Base-by-base conservation (phyloP, 2,888 invertebrate genomes). In the Macrophya alboannulata region DNA sequence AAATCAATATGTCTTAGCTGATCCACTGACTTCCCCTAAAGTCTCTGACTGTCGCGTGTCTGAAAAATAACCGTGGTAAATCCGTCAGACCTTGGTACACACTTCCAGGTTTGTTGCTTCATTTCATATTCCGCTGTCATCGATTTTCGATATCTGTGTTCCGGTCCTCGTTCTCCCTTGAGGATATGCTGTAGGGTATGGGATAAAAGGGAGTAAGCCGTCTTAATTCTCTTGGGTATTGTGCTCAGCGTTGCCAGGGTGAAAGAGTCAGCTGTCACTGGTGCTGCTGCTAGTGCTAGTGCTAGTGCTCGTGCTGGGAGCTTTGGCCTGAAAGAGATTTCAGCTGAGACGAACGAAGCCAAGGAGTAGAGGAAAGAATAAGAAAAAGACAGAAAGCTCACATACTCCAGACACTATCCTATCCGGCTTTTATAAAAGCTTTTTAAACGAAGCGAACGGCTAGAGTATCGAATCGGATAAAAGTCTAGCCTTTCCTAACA, bases 171-270 rank as follows among this genome's bases (percentile, higher is more conserved):
- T 40, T 55, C 15, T n/a, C 43, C 62, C 43, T 51, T 43, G 37
- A 31, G 68, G 83, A 83, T 68, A 81, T 21, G 68, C 17, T 3
- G 17, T 68, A 21, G 48, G 71, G 83, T 65, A 55, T 48, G 83
- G 68, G 65, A 68, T 83, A 48, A 71, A 83, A 83, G 68, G 71
- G 48, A 68, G 31, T 83, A 83, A 83, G 83, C 51, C 68, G 68
- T 83, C 68, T 68, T 71, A 83, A 71, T 83, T 83, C 83, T 71
- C 83, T 21, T 71, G 83, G 68, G 83, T 83, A 83, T 83, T 83
- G 83, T 83, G 83, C 83, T 43, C 71, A 37, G 68, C 68, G 48
- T 68, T 83, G 51, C 68, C 48, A 68, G 83, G 68, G 48, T 83
- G 51, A 68, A 83, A 68, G 48, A 83, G 83, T 83, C 68, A 83